Evolutionary conservation across 2,113 vertebrate species (phyloP).

Genomic region (Paradoxurus hermaphroditus): DNA sequence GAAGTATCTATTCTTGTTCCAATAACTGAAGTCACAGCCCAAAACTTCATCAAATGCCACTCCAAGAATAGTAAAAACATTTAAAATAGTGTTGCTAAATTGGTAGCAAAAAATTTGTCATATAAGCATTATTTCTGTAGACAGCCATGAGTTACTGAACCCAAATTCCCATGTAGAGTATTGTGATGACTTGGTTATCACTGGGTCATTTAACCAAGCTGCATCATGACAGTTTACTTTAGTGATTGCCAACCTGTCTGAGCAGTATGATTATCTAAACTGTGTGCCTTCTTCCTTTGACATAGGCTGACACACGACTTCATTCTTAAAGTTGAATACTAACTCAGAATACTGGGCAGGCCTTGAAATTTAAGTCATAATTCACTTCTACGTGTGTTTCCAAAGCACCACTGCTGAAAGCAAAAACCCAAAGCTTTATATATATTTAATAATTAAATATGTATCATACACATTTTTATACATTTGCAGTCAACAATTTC

Average conservation of each 20-base stretch:
- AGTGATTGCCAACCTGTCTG: not conserved
- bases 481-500: not conserved
- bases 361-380: not conserved
- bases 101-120: not conserved
- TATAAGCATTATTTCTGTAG: not conserved
- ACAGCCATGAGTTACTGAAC: not conserved
- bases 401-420: not conserved
- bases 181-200: not conserved
- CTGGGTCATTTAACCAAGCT: not conserved
- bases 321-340: not conserved
- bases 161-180: not conserved
- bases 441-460: too few relatives aligned
- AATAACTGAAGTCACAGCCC: not conserved
- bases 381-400: not conserved
- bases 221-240: not conserved
- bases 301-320: not conserved
- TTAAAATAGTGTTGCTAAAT: not conserved
- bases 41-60: not conserved
- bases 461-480: not conserved
- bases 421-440: not conserved
- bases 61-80: conserved; percentile 11
- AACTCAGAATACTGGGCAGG: not conserved
- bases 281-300: not conserved
- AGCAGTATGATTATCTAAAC: not conserved
- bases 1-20: not conserved